Evolutionary conservation across 2,113 vertebrate genomes (phyloP), one percentile per base, ranked within the genome.

Genomic region (Rhinolophus sinicus): DNA sequence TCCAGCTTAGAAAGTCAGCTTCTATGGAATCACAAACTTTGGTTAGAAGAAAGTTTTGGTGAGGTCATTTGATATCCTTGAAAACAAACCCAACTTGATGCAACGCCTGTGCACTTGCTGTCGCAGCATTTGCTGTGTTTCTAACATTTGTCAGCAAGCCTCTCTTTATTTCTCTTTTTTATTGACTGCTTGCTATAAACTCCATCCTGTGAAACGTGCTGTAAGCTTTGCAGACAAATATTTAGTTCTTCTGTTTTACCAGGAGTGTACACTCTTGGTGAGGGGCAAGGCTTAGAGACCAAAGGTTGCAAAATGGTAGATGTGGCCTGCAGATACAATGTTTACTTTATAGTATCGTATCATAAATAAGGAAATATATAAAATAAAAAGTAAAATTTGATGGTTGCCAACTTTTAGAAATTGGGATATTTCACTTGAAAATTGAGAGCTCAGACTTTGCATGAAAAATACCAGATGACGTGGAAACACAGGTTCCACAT

Each of bases 1-100:
- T 40, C 26, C 28, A 60, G 38, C n/a, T 73, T 75, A 6, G 56
- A 60, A 90, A 93, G 44, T 11, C 52, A 52, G 2, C 26, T 22
- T 91, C 62, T 50, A 10, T 19, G 16, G 62, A 69, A 86, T 69
- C 12, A 78, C 5, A 30, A 35, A 65, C 67, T 65, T 78, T 16
- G 56, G 81, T 83, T 69, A 50, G 69, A 14, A 64, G 67, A 73
- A 91, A 77, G 78, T 83, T 70, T 87, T 35, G 52, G 73, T 8
- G 64, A 94, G 69, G 44, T 50, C 83, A 75, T 91, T 83, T 76
- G 89, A 92, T 52, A 92, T 81, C 69, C 62, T 93, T 93, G 69
- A 92, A 62, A 85, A 86, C 33, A 77, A 88, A 88, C 67, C 28
- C 88, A 30, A 81, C 33, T 28, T n/a, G 84, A 92, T 77, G 22